These are phyloP conservation scores for Loriculus beryllinus DNA, from an alignment of 2,797 vertebrate genomes.

Conservation along the genomic window DNA sequence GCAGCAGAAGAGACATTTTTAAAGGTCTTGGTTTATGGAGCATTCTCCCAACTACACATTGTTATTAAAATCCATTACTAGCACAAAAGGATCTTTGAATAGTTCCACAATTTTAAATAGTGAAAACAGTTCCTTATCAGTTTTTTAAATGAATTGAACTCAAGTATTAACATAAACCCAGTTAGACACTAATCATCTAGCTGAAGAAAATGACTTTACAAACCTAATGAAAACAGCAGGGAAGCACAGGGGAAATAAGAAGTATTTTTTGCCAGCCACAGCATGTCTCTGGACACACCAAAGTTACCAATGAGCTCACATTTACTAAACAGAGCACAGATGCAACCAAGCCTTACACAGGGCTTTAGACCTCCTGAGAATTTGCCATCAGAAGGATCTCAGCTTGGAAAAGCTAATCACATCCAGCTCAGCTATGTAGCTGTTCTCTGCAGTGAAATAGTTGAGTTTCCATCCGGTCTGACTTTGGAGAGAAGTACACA, in stretches of 20 bases:
- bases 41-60: background rate
- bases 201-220: constrained; percentile 37
- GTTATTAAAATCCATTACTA: background rate
- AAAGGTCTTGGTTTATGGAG: background rate
- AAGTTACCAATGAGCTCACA: background rate
- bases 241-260: constrained; percentile 31
- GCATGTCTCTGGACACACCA: background rate
- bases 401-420: background rate
- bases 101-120: constrained; percentile 32
- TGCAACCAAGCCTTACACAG: background rate
- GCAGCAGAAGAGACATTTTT: background rate
- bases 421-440: background rate
- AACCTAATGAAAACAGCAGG: constrained; percentile 50
- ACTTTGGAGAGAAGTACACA: background rate
- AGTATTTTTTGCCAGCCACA: background rate
- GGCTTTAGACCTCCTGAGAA: background rate
- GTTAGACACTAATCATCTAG: constrained; percentile 51
- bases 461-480: background rate
- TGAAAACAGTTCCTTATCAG: constrained; percentile 34
- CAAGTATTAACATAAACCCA: constrained; percentile 56
- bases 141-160: constrained; percentile 48
- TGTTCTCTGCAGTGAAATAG: background rate
- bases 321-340: background rate
- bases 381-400: background rate
- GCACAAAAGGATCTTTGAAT: constrained; percentile 3